These are phyloP conservation scores for Syndactyla subalaris DNA, from an alignment of 2,797 vertebrate species.

Conservation along the genomic window DNA sequence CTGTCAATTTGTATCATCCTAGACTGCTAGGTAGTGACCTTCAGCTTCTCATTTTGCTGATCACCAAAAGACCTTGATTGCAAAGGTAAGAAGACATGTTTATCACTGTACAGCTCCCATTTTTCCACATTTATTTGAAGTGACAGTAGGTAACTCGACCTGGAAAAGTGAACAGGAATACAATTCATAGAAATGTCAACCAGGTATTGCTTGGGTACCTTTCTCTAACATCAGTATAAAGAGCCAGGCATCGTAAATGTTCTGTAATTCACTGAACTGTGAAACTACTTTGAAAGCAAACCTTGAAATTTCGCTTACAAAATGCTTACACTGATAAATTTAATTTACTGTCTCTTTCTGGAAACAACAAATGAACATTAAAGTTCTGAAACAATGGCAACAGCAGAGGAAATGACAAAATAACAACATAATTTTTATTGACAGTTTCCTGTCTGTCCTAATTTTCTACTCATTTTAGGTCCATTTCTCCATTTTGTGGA, in stretches of 20 bases:
- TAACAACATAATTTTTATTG: not conserved
- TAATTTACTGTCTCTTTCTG: not conserved
- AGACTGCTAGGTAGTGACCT: not conserved
- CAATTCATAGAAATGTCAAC: not conserved
- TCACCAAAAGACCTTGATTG: not conserved
- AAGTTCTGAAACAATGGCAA: not conserved
- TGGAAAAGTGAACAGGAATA: not conserved
- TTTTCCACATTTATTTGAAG: not conserved
- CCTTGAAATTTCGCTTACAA: not conserved
- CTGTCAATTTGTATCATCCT: not conserved
- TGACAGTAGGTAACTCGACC: not conserved
- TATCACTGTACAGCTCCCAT: not conserved
- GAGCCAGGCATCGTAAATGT: not conserved
- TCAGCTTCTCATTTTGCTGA: not conserved
- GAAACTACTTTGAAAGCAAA: slow-evolving; percentile 19
- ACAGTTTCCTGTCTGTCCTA: not conserved
- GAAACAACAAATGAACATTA: not conserved
- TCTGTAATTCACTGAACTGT: not conserved
- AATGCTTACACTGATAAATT: not conserved
- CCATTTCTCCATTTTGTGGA: not conserved
- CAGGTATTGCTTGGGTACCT: not conserved
- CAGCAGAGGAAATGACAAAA: not conserved
- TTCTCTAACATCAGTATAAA: not conserved
- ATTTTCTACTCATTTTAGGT: not conserved
- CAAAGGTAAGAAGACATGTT: not conserved